Evolutionary conservation across 1,140 invertebrate species (phyloP).

Genomic region (Gonatopus flavifemur): DNA sequence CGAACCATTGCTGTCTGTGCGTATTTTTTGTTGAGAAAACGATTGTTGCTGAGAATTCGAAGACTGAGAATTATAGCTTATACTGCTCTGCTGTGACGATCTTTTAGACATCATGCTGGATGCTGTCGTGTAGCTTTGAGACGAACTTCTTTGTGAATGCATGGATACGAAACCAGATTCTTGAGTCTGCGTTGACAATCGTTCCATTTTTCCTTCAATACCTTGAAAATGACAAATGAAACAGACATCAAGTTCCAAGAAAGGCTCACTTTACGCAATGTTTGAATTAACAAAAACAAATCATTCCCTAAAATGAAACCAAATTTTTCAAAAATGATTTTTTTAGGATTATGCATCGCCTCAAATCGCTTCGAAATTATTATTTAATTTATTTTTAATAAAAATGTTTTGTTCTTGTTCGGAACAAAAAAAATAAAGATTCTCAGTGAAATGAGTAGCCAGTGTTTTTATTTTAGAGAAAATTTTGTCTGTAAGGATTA

Average conservation of each 20-base stretch:
- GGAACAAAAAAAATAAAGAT: too few relatives aligned
- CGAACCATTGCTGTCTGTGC: conserved; percentile 46
- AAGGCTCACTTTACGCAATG: too few relatives aligned
- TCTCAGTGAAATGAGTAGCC: too few relatives aligned
- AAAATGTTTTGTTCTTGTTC: too few relatives aligned
- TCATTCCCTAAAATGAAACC: not conserved
- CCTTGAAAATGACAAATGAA: conserved; percentile 38
- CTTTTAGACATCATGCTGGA: conserved; percentile 61
- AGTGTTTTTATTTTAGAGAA: too few relatives aligned
- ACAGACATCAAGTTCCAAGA: not conserved
- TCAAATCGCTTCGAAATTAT: too few relatives aligned
- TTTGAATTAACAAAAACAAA: not conserved
- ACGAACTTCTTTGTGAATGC: conserved; percentile 65
- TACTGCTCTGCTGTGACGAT: conserved; percentile 61
- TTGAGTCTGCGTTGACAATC: conserved; percentile 56
- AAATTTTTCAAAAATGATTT: conserved; percentile 1
- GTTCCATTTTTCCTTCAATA: conserved; percentile 54
- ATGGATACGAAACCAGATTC: conserved; percentile 74
- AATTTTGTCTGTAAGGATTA: too few relatives aligned
- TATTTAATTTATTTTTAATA: too few relatives aligned
- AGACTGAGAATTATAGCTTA: conserved; percentile 53
- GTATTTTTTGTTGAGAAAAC: conserved; percentile 50
- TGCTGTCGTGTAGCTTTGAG: conserved; percentile 61
- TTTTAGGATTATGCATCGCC: too few relatives aligned
- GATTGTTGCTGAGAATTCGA: conserved; percentile 54